Evolutionary conservation across 2,888 invertebrate genomes (phyloP).

Genomic region (Campoplex capitator): DNA sequence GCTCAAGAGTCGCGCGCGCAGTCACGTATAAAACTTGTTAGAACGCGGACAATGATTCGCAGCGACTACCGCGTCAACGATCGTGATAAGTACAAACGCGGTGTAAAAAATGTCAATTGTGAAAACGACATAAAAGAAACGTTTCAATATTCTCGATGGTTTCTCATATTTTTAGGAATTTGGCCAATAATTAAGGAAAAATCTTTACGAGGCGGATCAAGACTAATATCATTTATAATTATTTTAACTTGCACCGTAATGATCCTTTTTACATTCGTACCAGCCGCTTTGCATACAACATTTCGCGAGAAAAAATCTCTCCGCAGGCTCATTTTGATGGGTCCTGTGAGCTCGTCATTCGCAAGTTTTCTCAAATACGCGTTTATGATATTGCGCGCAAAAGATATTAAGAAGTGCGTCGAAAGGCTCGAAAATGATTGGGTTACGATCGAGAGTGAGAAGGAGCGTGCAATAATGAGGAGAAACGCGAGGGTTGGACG

Average conservation of each 20-base stretch:
- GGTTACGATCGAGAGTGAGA: slow-evolving; percentile 35
- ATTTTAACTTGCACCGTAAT: slow-evolving; percentile 21
- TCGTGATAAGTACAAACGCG: background rate
- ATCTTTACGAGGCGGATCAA: slow-evolving; percentile 16
- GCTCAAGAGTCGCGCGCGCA: background rate
- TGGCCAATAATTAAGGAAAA: slow-evolving; percentile 49
- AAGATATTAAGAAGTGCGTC: slow-evolving; percentile 62
- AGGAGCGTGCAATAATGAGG: slow-evolving; percentile 66
- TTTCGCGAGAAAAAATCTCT: slow-evolving; percentile 47
- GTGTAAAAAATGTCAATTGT: slow-evolving; percentile 10
- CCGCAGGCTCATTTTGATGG: slow-evolving; percentile 46
- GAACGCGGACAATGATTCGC: slow-evolving; percentile 20
- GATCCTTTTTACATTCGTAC: slow-evolving; percentile 41
- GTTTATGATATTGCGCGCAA: slow-evolving; percentile 24
- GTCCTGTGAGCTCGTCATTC: slow-evolving; percentile 46
- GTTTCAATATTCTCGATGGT: slow-evolving; percentile 42
- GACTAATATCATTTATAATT: background rate
- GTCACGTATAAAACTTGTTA: background rate
- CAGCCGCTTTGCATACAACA: slow-evolving; percentile 38
- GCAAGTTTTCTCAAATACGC: slow-evolving; percentile 48
- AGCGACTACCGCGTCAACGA: background rate
- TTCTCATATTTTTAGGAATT: slow-evolving; percentile 52
- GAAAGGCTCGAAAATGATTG: slow-evolving; percentile 70
- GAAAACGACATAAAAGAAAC: slow-evolving; percentile 29
- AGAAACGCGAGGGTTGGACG: slow-evolving; percentile 49